These are phyloP conservation scores for Epizoanthus rinbou DNA, from an alignment of 92 coral and sea anemone species.

Conservation along the genomic window DNA sequence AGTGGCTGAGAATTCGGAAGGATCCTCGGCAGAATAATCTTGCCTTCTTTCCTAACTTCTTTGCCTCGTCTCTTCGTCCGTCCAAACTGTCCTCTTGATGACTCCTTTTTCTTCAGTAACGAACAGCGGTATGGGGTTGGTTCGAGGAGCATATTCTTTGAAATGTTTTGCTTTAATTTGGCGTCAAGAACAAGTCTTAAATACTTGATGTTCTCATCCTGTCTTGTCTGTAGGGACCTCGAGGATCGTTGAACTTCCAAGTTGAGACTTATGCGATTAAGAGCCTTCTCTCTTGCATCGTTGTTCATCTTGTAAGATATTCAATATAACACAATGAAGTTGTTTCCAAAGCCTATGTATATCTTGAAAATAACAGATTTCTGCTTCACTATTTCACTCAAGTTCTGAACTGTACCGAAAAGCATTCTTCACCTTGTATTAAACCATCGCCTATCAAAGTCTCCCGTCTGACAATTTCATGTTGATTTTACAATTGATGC, in stretches of 20 bases:
- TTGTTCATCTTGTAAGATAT: conserved; percentile 5
- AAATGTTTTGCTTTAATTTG: conserved; percentile 41
- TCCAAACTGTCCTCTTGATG: neutral
- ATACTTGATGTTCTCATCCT: conserved; percentile 5
- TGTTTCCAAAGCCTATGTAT: no score
- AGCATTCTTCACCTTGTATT: no score
- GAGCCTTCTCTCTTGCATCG: neutral
- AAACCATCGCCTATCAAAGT: no score
- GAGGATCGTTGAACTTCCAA: neutral
- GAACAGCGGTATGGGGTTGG: conserved; percentile 64
- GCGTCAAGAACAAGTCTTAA: conserved; percentile 44
- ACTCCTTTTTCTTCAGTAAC: conserved; percentile 12
- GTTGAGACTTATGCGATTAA: neutral
- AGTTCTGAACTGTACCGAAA: no score
- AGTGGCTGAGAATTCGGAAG: conserved; percentile 6
- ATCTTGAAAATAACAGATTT: no score
- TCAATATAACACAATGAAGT: neutral
- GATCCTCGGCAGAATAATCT: neutral
- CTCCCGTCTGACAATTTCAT: no score
- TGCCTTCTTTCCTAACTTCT: neutral
- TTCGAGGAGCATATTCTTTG: conserved; percentile 45
- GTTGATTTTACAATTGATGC: no score
- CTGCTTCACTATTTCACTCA: no score
- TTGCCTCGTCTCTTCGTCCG: neutral
- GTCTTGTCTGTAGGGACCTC: neutral